A percentile compares a stretch with the other conserved stretches of the same genome.
Evolutionary conservation across 2,888 invertebrate genomes (phyloP).

Genomic region (Drosophila barbarae): DNA sequence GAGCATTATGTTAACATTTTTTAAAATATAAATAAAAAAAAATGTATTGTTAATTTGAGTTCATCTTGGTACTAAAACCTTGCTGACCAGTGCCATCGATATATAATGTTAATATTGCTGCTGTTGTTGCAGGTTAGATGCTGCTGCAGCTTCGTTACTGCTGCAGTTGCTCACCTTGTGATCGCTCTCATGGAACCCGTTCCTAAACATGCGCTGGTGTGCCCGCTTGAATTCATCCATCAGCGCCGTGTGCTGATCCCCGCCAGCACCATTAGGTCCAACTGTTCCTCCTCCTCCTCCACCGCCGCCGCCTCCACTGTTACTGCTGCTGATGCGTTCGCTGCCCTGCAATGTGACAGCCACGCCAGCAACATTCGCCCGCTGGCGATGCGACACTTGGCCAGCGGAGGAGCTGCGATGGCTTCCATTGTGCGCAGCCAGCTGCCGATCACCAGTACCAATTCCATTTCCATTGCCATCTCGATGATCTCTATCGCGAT

Average conservation of each 20-base stretch:
- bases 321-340: conserved; percentile 81
- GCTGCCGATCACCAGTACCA: conserved; percentile 20
- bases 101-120: conserved; percentile 1
- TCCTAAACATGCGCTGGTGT: conserved; percentile 91
- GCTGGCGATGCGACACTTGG: conserved; percentile 66
- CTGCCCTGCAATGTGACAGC: conserved; percentile 44
- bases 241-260: conserved; percentile 85
- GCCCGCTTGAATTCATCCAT: conserved; percentile 95
- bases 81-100: conserved; percentile 4
- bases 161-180: conserved; percentile 69
- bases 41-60: too few species aligned
- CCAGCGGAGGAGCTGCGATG: conserved; percentile 39
- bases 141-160: conserved; percentile 5
- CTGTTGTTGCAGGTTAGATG: not conserved
- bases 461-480: conserved; percentile 37
- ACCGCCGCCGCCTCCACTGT: not conserved
- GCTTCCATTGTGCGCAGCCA: conserved; percentile 44
- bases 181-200: conserved; percentile 79
- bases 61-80: not conserved
- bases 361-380: conserved; percentile 39
- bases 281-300: conserved; percentile 26
- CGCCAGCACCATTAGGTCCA: conserved; percentile 65
- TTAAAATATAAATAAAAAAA: not conserved
- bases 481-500: conserved; percentile 32
- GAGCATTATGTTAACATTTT: not conserved